Conservation (phyloP, 2,113 vertebrate genomes). For the Tyrannus savana region DNA sequence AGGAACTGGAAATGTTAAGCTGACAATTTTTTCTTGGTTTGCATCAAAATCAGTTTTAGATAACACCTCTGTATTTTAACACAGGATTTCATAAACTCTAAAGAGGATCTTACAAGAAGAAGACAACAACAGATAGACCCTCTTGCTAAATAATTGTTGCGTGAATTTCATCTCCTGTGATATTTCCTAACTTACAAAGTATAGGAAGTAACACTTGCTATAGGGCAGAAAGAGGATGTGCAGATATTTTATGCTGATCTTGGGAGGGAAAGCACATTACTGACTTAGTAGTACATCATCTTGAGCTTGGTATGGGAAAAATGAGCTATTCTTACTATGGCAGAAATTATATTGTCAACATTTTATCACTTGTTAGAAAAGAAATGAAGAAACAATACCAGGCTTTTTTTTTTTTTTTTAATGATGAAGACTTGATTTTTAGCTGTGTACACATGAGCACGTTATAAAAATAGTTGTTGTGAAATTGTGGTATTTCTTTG, state of each 20-base stretch:
- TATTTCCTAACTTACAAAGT: not conserved
- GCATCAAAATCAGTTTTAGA: slow-evolving; percentile 10
- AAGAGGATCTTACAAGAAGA: not conserved
- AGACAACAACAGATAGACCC: not conserved
- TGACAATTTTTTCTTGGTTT: not conserved
- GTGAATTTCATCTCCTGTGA: not conserved
- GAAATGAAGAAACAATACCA: not conserved
- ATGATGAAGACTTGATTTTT: not conserved
- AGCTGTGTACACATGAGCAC: not conserved
- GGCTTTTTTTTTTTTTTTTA: not conserved
- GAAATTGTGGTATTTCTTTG: not conserved
- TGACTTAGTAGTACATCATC: not conserved
- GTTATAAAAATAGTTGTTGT: not conserved
- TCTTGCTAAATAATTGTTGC: slow-evolving; percentile 36
- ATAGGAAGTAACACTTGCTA: slow-evolving; percentile 16
- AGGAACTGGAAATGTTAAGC: not conserved
- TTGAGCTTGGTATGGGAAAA: not conserved
- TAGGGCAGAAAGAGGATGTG: slow-evolving; percentile 35
- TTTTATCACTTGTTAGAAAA: not conserved
- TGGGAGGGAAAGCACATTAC: not conserved
- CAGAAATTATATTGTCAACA: not conserved
- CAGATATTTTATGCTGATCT: not conserved
- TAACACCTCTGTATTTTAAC: slow-evolving; percentile 21
- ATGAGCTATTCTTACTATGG: not conserved
- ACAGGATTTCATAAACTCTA: slow-evolving; percentile 2